Evolutionary conservation across 2,888 invertebrate species (phyloP), one percentile per base, ranked within the genome.

Genomic region (Sphaeridia pumilis): DNA sequence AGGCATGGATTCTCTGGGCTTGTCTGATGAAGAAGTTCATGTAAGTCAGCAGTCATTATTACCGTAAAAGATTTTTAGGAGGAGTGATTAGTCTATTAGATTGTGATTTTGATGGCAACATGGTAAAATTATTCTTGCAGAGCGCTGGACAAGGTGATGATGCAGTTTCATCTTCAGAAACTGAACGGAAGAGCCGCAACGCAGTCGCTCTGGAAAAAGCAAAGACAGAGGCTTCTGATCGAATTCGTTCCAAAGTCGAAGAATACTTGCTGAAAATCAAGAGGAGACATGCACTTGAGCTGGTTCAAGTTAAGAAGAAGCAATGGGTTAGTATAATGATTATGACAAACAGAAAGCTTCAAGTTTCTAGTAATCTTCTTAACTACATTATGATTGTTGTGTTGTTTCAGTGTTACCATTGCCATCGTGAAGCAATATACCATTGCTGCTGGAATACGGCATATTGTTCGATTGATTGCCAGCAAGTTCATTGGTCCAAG

Each of bases 371-470:
- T n/a, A n/a, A n/a, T n/a, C n/a, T 46, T 17, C 22, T 22, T 45
- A n/a, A 45, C 10, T 45, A 31, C 21, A 46, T 26, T 31, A 46
- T 17, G 49, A 42, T 46, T 10, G 21, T 14, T 25, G 35, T 41
- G 27, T 4, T 31, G 7, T 76, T 75, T 48, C 69, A 86, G 87
- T 88, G 87, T 73, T 84, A 79, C 69, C 79, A 83, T 68, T 88
- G 88, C 68, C 82, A 85, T 65, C 76, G 80, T 56, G 85, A 87
- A 69, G 88, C 88, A 1, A 84, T 84, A 67, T 87, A 87, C 67
- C 84, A 87, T 69, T 89, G 88, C 69, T 89, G 89, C 69, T 87
- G 87, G 82, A 85, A 84, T 68, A 88, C 87, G 1, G 84, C 87
- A 0, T 89, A 89, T 70, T 89, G 86, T 72, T 84, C 84, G 52